Evolutionary conservation across 2,113 vertebrate genomes (phyloP).

Genomic region (Solea senegalensis): DNA sequence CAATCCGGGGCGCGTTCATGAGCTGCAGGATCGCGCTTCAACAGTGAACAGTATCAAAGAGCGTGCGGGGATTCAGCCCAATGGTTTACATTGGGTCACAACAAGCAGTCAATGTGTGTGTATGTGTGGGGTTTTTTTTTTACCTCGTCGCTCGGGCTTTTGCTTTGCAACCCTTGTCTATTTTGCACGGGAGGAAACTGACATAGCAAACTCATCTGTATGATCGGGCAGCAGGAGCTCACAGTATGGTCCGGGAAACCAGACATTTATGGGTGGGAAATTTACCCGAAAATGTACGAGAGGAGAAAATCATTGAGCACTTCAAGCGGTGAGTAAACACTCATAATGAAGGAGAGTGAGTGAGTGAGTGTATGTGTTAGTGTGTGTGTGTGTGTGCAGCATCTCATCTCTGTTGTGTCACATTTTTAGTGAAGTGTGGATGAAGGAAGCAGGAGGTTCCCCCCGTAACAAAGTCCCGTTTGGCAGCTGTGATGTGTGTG

Average conservation of each 20-base stretch:
- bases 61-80: constrained; percentile 74
- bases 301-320: constrained; percentile 99
- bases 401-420: constrained; percentile 55
- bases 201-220: constrained; percentile 80
- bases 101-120: constrained; percentile 60
- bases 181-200: constrained; percentile 73
- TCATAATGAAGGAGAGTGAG: too few species aligned
- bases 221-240: constrained; percentile 82
- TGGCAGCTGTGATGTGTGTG: constrained; percentile 39
- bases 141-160: constrained; percentile 24
- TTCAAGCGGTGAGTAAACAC: constrained; percentile 95
- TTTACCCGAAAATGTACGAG: constrained; percentile 98
- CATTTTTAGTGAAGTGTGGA: constrained; percentile 63
- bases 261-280: constrained; percentile 99
- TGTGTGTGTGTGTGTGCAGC: constrained; percentile 37
- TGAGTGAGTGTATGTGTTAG: too few species aligned
- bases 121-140: neutral
- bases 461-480: constrained; percentile 61
- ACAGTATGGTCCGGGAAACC: constrained; percentile 99
- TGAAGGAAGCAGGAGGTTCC: constrained; percentile 69
- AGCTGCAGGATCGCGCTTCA: constrained; percentile 78
- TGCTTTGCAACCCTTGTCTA: constrained; percentile 58
- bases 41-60: constrained; percentile 79
- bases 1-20: constrained; percentile 81
- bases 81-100: constrained; percentile 77